A percentile compares a stretch with the other conserved stretches of the same genome.
Conservation (phyloP, 1,140 invertebrate species). For the Drosophila lacteicornis region DNA sequence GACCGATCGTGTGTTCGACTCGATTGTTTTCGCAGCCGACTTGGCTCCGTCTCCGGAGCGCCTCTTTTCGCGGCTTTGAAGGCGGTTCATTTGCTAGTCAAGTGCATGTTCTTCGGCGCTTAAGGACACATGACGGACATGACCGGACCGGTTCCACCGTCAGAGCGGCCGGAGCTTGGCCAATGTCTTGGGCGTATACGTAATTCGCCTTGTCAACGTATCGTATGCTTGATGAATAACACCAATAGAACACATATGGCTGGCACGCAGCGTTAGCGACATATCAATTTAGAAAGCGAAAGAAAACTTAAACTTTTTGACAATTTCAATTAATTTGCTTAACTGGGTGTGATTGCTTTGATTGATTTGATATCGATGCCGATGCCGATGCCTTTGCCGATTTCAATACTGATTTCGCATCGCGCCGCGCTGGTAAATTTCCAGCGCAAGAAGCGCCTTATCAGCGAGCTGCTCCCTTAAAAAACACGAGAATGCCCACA, state of each 20-base stretch:
- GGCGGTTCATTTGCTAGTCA: slow-evolving; percentile 77
- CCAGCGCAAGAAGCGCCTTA: slow-evolving; percentile 62
- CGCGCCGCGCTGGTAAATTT: slow-evolving; percentile 62
- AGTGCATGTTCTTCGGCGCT: slow-evolving; percentile 70
- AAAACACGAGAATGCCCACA: slow-evolving; percentile 43
- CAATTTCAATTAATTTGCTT: slow-evolving; percentile 77
- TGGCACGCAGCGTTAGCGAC: slow-evolving; percentile 1
- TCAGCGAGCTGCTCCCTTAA: slow-evolving; percentile 40
- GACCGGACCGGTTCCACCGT: slow-evolving; percentile 61
- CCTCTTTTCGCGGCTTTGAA: slow-evolving; percentile 46
- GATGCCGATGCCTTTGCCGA: slow-evolving; percentile 15
- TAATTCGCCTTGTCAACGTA: slow-evolving; percentile 33
- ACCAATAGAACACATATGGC: slow-evolving; percentile 35
- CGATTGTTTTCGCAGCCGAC: slow-evolving; percentile 23
- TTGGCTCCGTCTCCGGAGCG: slow-evolving; percentile 26
- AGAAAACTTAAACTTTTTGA: slow-evolving; percentile 43
- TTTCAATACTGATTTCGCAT: slow-evolving; percentile 18
- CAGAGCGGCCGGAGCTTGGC: slow-evolving; percentile 8
- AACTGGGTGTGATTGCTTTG: slow-evolving; percentile 73
- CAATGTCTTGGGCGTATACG: slow-evolving; percentile 54
- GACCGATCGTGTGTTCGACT: neutral
- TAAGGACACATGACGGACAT: slow-evolving; percentile 59
- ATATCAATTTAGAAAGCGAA: slow-evolving; percentile 43
- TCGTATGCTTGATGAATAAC: slow-evolving; percentile 14
- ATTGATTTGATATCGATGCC: slow-evolving; percentile 63